Evolutionary conservation across 2,888 invertebrate genomes (phyloP).

Genomic region (Cantharis rufa): DNA sequence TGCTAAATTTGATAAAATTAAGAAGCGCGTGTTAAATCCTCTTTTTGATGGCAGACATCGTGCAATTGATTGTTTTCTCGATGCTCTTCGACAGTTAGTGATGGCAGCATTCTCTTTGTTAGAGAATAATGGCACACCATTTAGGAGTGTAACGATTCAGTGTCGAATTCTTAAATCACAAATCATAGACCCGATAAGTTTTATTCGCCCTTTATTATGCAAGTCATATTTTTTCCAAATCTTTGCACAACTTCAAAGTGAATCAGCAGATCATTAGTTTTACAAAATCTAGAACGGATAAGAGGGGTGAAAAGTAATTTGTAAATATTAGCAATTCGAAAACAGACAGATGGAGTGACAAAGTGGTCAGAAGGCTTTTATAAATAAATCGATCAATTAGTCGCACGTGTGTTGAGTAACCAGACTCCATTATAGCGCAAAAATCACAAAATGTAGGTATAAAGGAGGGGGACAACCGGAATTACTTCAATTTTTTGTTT

Average conservation of each 20-base stretch:
- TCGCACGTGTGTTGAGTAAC: background rate
- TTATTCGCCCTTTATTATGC: background rate
- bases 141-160: background rate
- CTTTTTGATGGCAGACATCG: background rate
- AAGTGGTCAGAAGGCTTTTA: background rate
- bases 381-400: background rate
- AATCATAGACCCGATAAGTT: background rate
- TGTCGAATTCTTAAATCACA: background rate
- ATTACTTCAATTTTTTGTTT: background rate
- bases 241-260: background rate
- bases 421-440: background rate
- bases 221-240: background rate
- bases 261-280: background rate
- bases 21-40: background rate
- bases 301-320: background rate
- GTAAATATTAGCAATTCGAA: background rate
- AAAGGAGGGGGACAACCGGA: background rate
- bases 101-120: background rate
- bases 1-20: background rate
- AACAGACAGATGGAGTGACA: background rate
- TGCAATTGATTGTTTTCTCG: background rate
- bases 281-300: background rate
- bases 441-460: background rate
- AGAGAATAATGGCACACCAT: background rate
- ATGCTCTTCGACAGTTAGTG: background rate